Evolutionary conservation across 2,797 vertebrate genomes (phyloP).

Genomic region (Meda fulgida): DNA sequence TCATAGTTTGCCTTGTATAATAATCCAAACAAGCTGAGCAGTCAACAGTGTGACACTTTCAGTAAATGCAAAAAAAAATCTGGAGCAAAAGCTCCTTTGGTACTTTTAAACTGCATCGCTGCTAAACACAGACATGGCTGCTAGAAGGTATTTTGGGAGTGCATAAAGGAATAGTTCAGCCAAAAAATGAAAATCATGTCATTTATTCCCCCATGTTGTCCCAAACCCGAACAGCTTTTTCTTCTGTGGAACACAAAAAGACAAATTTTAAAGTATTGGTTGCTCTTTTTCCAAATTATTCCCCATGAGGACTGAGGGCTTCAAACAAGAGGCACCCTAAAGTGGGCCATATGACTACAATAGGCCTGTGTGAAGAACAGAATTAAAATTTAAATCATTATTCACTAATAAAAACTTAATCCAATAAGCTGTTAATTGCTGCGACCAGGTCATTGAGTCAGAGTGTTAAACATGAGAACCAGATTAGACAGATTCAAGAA

Average conservation of each 20-base stretch:
- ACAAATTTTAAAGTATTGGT: neutral
- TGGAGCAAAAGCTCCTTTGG: conserved; percentile 20
- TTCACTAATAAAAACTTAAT: neutral
- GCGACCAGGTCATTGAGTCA: neutral
- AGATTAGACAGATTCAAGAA: neutral
- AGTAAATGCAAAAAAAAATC: conserved; percentile 32
- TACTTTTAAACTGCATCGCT: neutral
- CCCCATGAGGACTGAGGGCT: neutral
- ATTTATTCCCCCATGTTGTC: neutral
- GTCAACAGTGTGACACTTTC: conserved; percentile 38
- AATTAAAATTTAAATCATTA: neutral
- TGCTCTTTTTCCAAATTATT: neutral
- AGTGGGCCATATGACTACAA: neutral
- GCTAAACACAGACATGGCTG: conserved; percentile 8
- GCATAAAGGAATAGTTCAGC: neutral
- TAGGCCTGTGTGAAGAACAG: neutral
- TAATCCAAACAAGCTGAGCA: conserved; percentile 40
- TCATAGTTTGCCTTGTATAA: conserved; percentile 63
- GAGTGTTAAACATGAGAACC: neutral
- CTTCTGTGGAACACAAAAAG: neutral
- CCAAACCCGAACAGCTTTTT: neutral
- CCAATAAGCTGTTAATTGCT: neutral
- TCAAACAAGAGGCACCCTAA: neutral
- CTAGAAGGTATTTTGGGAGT: conserved; percentile 10
- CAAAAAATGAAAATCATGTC: neutral